Percentiles rank a stretch among this genome's conserved stretches.
Evolutionary conservation across 2,113 vertebrate species (phyloP).

Genomic region (Lepisosteus osseus): DNA sequence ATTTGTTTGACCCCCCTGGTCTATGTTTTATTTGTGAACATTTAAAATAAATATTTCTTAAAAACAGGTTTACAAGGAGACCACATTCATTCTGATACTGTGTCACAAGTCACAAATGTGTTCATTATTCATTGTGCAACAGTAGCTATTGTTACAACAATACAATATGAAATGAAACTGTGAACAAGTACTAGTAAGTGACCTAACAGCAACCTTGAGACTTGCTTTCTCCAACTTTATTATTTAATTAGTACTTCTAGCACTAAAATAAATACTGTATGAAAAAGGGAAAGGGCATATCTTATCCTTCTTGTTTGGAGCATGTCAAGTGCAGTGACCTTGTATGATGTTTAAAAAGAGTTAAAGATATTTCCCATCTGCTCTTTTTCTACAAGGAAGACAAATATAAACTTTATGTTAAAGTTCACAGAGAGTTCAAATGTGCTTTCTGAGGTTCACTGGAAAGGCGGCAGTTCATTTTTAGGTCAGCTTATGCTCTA

Average conservation of each 20-base stretch:
- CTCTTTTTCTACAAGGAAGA: conserved; percentile 58
- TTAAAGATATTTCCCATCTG: conserved; percentile 67
- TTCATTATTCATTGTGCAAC: no score
- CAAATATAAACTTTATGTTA: conserved; percentile 67
- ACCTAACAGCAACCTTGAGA: not conserved
- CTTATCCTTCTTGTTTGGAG: conserved; percentile 42
- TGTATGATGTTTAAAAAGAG: conserved; percentile 56
- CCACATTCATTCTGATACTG: no score
- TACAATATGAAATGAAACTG: no score
- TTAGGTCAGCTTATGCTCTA: conserved; percentile 9
- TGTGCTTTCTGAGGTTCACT: conserved; percentile 63
- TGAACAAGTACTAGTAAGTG: not conserved
- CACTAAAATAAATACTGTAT: conserved; percentile 51
- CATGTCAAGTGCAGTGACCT: conserved; percentile 53
- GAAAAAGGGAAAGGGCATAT: conserved; percentile 27
- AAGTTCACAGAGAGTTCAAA: conserved; percentile 73
- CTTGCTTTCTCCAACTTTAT: not conserved
- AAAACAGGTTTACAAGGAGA: no score
- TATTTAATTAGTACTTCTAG: conserved; percentile 30
- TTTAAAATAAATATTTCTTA: no score
- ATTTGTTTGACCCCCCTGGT: no score
- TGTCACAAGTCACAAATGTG: no score
- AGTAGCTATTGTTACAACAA: no score
- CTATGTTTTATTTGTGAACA: no score
- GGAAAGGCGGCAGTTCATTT: conserved; percentile 70